Conservation (phyloP, 2,888 invertebrate species). For the Smittia aterrima region DNA sequence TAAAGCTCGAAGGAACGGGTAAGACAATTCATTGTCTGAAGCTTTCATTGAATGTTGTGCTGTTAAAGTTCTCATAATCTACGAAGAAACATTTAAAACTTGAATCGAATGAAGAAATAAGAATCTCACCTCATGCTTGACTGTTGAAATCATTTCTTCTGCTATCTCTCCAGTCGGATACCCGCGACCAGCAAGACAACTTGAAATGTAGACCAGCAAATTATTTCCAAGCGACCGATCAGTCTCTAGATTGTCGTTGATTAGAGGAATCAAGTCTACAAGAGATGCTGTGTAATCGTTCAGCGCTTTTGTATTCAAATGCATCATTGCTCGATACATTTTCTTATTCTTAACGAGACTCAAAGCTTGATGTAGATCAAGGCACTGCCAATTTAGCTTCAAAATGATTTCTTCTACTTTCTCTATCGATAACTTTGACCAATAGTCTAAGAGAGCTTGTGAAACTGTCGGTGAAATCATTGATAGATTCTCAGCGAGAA, state of each 20-base stretch:
- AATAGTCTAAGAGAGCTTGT: slow-evolving; percentile 69
- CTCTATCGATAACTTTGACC: slow-evolving; percentile 61
- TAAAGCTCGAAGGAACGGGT: slow-evolving; percentile 71
- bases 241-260: slow-evolving; percentile 53
- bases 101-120: background rate
- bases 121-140: slow-evolving; percentile 62
- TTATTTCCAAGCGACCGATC: slow-evolving; percentile 72
- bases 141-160: slow-evolving; percentile 60
- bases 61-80: slow-evolving; percentile 65
- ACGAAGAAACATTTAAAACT: background rate
- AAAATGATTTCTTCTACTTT: slow-evolving; percentile 70
- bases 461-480: slow-evolving; percentile 67
- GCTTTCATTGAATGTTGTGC: slow-evolving; percentile 66
- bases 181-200: slow-evolving; percentile 81
- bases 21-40: slow-evolving; percentile 62
- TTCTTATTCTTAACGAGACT: slow-evolving; percentile 51
- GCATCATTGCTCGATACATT: slow-evolving; percentile 57
- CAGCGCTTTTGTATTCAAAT: slow-evolving; percentile 75
- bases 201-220: slow-evolving; percentile 79
- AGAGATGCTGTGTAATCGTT: slow-evolving; percentile 72
- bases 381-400: slow-evolving; percentile 68
- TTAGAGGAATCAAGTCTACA: slow-evolving; percentile 62
- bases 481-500: slow-evolving; percentile 62
- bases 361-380: slow-evolving; percentile 71
- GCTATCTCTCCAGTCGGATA: slow-evolving; percentile 76